These are phyloP conservation scores for Drepana arcuata DNA, from an alignment of 1,140 invertebrate genomes.

Conservation along the genomic window DNA sequence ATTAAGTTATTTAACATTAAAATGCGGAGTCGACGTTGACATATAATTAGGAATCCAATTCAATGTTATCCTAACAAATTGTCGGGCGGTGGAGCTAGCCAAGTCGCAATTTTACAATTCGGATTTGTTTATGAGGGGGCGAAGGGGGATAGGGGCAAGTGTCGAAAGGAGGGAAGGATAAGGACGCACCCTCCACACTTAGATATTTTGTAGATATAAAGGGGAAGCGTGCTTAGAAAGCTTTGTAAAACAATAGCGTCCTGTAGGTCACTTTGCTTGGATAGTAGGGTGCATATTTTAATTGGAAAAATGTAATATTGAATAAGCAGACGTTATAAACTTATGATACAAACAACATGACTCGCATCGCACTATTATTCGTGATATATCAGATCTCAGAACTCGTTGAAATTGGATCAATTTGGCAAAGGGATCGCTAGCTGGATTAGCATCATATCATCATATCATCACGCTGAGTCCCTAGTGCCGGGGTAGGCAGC, in stretches of 20 bases:
- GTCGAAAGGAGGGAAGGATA: conserved; percentile 48
- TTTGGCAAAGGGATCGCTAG: no score
- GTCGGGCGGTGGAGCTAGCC: conserved; percentile 35
- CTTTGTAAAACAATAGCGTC: conserved; percentile 42
- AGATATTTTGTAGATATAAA: conserved; percentile 54
- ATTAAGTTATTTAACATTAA: background rate
- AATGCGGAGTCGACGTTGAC: no score
- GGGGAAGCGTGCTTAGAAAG: conserved; percentile 39
- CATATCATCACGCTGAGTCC: no score
- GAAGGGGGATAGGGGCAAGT: conserved; percentile 28
- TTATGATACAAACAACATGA: no score
- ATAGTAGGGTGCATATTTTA: conserved; percentile 3
- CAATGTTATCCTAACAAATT: conserved; percentile 65
- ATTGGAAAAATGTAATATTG: no score
- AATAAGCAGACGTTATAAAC: no score
- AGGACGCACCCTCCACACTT: conserved; percentile 56
- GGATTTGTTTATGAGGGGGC: conserved; percentile 50
- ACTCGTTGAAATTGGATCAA: no score
- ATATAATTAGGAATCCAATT: no score
- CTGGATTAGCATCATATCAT: no score
- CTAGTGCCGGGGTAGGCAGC: no score
- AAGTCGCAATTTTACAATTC: conserved; percentile 60
- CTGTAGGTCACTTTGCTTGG: background rate
- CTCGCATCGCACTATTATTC: no score
- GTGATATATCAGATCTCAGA: no score